Percentiles rank a stretch among this genome's conserved stretches.
These are phyloP conservation scores for Ophiothrix spiculata DNA, from an alignment of 35 echinoderm and acorn worm species.

Conservation along the genomic window DNA sequence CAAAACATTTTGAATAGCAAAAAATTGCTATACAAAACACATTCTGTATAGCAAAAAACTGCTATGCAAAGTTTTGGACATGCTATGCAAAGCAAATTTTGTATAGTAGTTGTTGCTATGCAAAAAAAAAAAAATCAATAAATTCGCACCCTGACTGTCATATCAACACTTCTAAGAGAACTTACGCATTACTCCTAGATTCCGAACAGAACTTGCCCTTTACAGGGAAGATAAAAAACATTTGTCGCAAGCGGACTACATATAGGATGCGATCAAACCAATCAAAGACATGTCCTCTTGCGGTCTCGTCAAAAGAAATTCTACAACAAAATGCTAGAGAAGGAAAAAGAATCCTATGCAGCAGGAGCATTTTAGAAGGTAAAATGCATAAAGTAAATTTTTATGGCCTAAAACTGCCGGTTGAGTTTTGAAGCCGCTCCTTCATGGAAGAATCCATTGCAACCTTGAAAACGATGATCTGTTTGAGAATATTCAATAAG, in stretches of 20 bases:
- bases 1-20: too few relatives aligned
- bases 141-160: too few relatives aligned
- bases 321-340: neutral
- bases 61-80: too few relatives aligned
- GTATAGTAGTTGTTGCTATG: too few relatives aligned
- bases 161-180: neutral
- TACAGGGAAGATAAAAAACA: neutral
- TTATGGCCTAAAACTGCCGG: neutral
- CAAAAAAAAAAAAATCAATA: too few relatives aligned
- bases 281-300: neutral
- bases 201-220: neutral
- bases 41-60: too few relatives aligned
- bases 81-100: too few relatives aligned
- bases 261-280: neutral
- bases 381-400: neutral
- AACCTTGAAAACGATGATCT: too few relatives aligned
- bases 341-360: neutral
- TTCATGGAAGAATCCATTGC: too few relatives aligned
- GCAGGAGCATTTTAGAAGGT: neutral
- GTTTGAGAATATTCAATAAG: too few relatives aligned
- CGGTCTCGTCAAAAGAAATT: neutral
- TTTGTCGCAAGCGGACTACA: neutral
- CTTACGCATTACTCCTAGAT: neutral
- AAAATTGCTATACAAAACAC: too few relatives aligned
- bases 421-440: too few relatives aligned